Evolutionary conservation across 2,888 invertebrate species (phyloP).

Genomic region (Sylvicola cinctus): DNA sequence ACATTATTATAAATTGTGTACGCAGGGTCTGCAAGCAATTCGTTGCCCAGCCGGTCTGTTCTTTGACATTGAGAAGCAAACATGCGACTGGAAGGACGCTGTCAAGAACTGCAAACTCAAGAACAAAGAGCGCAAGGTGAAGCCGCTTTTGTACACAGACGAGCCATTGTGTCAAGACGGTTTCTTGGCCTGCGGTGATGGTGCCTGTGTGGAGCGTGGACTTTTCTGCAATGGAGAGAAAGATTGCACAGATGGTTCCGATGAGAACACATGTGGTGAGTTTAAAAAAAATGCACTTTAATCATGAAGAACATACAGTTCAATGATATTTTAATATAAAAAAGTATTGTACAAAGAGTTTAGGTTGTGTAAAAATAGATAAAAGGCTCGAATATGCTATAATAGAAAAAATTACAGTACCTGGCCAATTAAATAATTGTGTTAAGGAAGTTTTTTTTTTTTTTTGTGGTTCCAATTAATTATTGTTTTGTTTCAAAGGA

Average conservation of each 20-base stretch:
- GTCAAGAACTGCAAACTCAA: constrained; percentile 85
- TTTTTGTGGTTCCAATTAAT: too few relatives aligned
- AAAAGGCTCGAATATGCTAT: too few relatives aligned
- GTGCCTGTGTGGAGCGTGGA: constrained; percentile 67
- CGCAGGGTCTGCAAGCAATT: constrained; percentile 84
- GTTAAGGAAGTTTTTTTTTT: too few relatives aligned
- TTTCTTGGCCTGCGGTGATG: constrained; percentile 70
- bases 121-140: constrained; percentile 72
- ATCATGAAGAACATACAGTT: constrained; percentile 7
- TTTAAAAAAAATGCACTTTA: constrained; percentile 15
- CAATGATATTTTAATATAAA: neutral
- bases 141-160: constrained; percentile 70
- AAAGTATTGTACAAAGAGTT: neutral
- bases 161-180: constrained; percentile 79
- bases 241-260: constrained; percentile 73
- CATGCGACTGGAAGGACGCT: constrained; percentile 83
- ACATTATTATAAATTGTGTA: constrained; percentile 11
- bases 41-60: constrained; percentile 80
- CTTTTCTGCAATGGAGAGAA: constrained; percentile 86
- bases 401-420: too few relatives aligned
- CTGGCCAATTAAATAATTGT: too few relatives aligned
- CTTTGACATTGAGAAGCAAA: constrained; percentile 88
- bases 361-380: too few relatives aligned
- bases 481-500: too few relatives aligned
- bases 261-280: constrained; percentile 81